Percentiles rank a stretch among this genome's conserved stretches.
Evolutionary conservation across 1,140 invertebrate species (phyloP).

Genomic region (Brachionus asplanchnoidis): DNA sequence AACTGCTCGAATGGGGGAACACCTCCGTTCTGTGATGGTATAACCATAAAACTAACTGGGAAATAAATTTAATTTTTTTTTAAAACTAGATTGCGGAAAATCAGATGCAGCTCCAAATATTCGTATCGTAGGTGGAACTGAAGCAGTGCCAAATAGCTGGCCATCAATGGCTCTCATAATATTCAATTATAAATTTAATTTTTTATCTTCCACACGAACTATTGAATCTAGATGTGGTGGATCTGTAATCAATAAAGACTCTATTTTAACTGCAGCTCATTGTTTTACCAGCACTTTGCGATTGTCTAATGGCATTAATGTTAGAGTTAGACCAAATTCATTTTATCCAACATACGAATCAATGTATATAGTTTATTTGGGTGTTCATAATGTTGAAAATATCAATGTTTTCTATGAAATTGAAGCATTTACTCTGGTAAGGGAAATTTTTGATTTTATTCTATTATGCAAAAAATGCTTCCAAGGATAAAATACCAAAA

Average conservation of each 20-base stretch:
- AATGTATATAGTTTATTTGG: neutral
- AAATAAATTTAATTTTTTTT: too few relatives aligned
- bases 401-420: neutral
- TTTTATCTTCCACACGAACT: neutral
- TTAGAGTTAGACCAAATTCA: neutral
- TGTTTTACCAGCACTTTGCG: neutral
- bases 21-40: neutral
- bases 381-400: neutral
- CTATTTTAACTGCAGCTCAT: slow-evolving; percentile 19
- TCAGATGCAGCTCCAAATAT: neutral
- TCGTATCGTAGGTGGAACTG: neutral
- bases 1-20: neutral
- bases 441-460: neutral
- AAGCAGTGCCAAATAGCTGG: slow-evolving; percentile 17
- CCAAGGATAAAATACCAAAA: neutral
- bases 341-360: neutral
- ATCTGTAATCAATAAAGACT: neutral
- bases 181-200: neutral
- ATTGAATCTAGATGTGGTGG: neutral
- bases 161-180: neutral
- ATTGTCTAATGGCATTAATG: neutral
- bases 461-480: neutral
- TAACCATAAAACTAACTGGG: too few relatives aligned
- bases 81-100: too few relatives aligned
- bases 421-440: neutral